phyloP scores from a whole-genome alignment of 1,140 invertebrate species.

The Cotesia typhae region DNA sequence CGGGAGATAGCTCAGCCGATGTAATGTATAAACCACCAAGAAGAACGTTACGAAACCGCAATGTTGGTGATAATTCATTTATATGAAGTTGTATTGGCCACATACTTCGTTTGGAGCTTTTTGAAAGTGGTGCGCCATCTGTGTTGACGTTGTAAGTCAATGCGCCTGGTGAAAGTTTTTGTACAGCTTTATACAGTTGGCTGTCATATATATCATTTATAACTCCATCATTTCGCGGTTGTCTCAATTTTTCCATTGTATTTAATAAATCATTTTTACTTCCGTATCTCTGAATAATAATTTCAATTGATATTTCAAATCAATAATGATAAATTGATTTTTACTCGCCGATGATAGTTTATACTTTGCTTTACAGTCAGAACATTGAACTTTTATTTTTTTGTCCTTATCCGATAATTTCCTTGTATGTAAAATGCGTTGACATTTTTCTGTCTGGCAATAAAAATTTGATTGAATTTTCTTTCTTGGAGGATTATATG shows the following conservation, averaged over 20 bases:
- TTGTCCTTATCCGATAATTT: too few relatives aligned
- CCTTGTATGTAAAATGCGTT: too few relatives aligned
- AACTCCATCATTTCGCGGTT: constrained; percentile 5
- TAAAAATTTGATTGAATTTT: too few relatives aligned
- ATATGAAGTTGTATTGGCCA: constrained; percentile 38
- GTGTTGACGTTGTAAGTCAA: too few relatives aligned
- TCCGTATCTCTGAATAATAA: constrained; percentile 11
- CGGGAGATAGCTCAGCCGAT: not conserved
- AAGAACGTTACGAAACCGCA: constrained; percentile 24
- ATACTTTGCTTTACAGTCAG: constrained; percentile 23
- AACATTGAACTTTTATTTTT: constrained; percentile 11
- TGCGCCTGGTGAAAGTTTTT: too few relatives aligned
- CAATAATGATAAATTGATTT: constrained; percentile 37
- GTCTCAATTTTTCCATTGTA: not conserved
- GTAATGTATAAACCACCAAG: constrained; percentile 31
- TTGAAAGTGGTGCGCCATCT: too few relatives aligned
- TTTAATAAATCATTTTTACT: constrained; percentile 23
- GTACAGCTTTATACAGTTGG: constrained; percentile 24
- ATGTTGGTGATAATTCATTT: constrained; percentile 37
- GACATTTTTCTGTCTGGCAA: too few relatives aligned
- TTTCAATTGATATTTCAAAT: constrained; percentile 33
- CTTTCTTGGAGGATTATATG: too few relatives aligned
- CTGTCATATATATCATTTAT: constrained; percentile 29
- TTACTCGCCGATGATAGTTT: not conserved
- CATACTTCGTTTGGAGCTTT: too few relatives aligned